Evolutionary conservation across 2,888 invertebrate species (phyloP), one percentile per base, ranked within the genome.

Genomic region (Nomada fucata): DNA sequence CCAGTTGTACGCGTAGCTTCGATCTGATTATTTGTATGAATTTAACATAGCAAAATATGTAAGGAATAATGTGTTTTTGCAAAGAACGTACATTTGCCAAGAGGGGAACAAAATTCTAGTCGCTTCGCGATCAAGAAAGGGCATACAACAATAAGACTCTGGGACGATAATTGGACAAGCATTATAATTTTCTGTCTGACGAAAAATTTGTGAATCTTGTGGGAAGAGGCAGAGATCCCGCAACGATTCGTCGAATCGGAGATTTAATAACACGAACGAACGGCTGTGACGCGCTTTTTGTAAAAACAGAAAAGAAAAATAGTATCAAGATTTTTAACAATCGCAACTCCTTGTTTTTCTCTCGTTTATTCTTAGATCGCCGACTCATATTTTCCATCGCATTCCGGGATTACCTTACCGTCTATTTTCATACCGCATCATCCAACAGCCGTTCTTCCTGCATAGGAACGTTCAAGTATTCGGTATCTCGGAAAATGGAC

Each of bases 341-440:
- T 86, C 81, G 73, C 1, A 60, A 69, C 29, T 29, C 76, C 87
- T 89, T 89, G 91, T 91, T 92, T 89, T 92, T 89, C 86, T 89
- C 86, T 60, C 79, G 80, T 88, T 90, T 93, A 93, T 93, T 92
- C 91, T 91, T 90, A 89, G 91, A 87, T 75, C 83, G 88, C 78
- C 90, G 89, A 91, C 89, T 93, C 92, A 93, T 90, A 90, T 90
- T 92, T 92, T 92, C 89, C 84, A 89, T 88, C 89, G 89, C 88
- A 89, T 90, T 89, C 87, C 89, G 86, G 90, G 91, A 92, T 93
- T 93, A 93, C 89, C 90, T 92, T 92, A 90, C 91, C 88, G 85
- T 89, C 91, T 93, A 93, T 93, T 93, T 93, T 92, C 86, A 87
- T 82, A 84, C 86, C 61, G 67, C 72, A 79, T 81, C 81, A 86